Conservation (phyloP, 2,797 vertebrate species). For the Carduelis carduelis region DNA sequence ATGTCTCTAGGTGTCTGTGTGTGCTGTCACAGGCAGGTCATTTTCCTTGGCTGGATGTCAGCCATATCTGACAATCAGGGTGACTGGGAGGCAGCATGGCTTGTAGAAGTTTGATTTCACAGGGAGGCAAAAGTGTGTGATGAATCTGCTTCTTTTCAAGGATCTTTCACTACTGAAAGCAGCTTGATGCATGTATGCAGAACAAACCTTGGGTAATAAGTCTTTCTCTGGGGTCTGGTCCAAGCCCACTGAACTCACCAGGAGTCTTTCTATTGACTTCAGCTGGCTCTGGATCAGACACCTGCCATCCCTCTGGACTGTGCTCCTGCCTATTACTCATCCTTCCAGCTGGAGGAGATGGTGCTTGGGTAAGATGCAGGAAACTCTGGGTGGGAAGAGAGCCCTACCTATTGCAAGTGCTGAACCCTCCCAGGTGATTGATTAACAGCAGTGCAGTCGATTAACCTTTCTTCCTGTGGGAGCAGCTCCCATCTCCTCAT, state of each 20-base stretch:
- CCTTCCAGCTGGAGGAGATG: constrained; percentile 31
- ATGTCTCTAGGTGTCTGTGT: background rate
- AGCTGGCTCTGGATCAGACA: constrained; percentile 33
- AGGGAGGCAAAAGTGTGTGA: background rate
- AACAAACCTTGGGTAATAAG: constrained; percentile 13
- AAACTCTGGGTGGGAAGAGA: constrained; percentile 42
- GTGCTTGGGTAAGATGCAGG: constrained; percentile 57
- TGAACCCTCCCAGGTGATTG: constrained; percentile 66
- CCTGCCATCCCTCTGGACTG: constrained; percentile 10
- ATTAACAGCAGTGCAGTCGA: constrained; percentile 57
- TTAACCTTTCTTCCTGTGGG: constrained; percentile 67
- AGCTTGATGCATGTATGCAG: background rate
- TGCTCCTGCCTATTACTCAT: constrained; percentile 22
- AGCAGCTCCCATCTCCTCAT: constrained; percentile 64
- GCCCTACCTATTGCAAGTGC: constrained; percentile 31
- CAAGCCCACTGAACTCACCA: constrained; percentile 24
- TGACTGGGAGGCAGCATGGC: background rate
- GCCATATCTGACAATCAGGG: background rate
- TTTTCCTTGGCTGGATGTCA: constrained; percentile 20
- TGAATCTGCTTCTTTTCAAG: constrained; percentile 10
- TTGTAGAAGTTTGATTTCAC: constrained; percentile 9
- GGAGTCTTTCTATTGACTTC: constrained; percentile 36
- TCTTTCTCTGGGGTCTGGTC: constrained; percentile 10
- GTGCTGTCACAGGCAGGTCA: background rate
- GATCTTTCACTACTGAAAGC: background rate